Conservation (phyloP, 2,888 invertebrate genomes). For the Apodemia hepburni region DNA sequence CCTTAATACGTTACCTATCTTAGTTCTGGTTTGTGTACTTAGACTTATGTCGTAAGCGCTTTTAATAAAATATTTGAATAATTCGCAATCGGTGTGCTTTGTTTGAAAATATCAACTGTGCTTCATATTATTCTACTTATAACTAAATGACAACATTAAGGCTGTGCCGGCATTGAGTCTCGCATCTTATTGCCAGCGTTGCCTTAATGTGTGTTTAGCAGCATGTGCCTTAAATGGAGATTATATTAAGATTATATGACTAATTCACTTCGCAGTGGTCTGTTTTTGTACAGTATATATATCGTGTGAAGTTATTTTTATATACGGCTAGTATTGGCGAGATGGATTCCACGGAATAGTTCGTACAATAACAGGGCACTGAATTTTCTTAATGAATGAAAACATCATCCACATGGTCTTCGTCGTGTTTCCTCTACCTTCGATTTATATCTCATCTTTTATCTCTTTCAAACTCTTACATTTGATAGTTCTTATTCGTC, state of each 20-base stretch:
- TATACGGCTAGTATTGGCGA: not conserved
- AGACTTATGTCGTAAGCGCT: not conserved
- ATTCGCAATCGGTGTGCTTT: slow-evolving; percentile 5
- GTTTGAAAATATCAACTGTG: too few species aligned
- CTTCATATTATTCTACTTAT: slow-evolving; percentile 6
- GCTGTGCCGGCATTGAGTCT: not conserved
- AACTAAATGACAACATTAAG: slow-evolving; percentile 5
- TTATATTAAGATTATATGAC: slow-evolving; percentile 19
- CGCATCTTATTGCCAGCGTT: not conserved
- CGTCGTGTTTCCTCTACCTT: too few species aligned
- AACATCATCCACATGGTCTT: not conserved
- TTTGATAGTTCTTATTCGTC: too few species aligned
- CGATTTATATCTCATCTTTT: too few species aligned
- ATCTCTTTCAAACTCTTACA: too few species aligned
- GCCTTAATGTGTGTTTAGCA: slow-evolving; percentile 14
- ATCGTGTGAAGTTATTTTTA: slow-evolving; percentile 18
- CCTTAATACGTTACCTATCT: slow-evolving; percentile 10
- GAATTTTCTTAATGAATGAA: not conserved
- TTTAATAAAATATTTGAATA: not conserved
- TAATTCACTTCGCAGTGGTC: slow-evolving; percentile 21
- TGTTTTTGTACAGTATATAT: slow-evolving; percentile 24
- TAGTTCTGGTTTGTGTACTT: not conserved
- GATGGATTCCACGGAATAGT: slow-evolving; percentile 1
- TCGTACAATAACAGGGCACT: slow-evolving; percentile 8
- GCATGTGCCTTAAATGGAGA: slow-evolving; percentile 23